Conservation (phyloP, 2,888 invertebrate species). For the Amblyteles armatorius region DNA sequence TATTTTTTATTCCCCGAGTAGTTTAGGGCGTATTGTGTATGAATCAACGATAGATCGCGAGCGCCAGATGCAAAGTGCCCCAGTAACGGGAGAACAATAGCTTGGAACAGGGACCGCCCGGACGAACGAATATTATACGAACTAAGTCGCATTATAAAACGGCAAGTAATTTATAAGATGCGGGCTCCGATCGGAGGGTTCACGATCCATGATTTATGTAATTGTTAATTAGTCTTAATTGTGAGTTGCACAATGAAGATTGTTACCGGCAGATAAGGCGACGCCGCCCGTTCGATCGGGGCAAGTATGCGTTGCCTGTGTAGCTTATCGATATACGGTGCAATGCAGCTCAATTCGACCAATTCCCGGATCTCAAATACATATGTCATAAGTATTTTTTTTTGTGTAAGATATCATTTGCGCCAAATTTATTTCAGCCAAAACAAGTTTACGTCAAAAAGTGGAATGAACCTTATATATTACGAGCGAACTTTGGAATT, state of each 20-base stretch:
- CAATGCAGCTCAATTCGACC: too few relatives aligned
- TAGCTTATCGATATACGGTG: not conserved
- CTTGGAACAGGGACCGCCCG: conserved; percentile 10
- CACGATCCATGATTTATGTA: conserved; percentile 66
- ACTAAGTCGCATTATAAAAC: not conserved
- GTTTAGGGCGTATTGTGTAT: conserved; percentile 44
- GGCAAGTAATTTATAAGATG: conserved; percentile 9
- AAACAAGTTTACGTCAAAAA: too few relatives aligned
- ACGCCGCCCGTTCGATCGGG: conserved; percentile 40
- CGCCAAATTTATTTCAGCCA: too few relatives aligned
- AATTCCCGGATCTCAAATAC: too few relatives aligned
- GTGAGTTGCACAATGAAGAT: conserved; percentile 70
- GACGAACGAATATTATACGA: conserved; percentile 31
- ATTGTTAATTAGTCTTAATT: conserved; percentile 71
- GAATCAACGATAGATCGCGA: conserved; percentile 39
- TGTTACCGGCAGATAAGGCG: conserved; percentile 60
- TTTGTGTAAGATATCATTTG: too few relatives aligned
- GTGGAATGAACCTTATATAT: too few relatives aligned
- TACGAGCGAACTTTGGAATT: too few relatives aligned
- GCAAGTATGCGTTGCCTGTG: not conserved
- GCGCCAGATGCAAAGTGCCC: not conserved
- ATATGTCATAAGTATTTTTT: too few relatives aligned
- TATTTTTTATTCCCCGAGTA: conserved; percentile 44
- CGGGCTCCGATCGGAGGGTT: conserved; percentile 23
- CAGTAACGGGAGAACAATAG: conserved; percentile 39